These are phyloP conservation scores for Acrocephalus kingi DNA, from an alignment of 2,113 vertebrate species.

Conservation along the genomic window DNA sequence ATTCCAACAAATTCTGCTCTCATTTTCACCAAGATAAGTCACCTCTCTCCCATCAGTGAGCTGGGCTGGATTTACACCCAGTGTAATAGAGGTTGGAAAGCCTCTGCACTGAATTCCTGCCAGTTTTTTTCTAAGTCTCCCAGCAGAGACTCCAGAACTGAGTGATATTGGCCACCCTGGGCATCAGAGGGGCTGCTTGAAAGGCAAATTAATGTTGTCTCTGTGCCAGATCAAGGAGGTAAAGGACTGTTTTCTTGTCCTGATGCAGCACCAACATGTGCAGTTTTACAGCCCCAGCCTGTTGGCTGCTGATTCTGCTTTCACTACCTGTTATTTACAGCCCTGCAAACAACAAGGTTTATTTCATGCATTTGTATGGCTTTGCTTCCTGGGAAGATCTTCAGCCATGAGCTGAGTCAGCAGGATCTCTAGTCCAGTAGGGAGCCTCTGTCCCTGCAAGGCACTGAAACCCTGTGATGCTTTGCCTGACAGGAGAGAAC, in stretches of 20 bases:
- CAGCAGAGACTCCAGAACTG: background rate
- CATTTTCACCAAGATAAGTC: background rate
- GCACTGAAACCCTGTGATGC: background rate
- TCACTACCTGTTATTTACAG: conserved; percentile 23
- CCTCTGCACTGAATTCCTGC: conserved; percentile 10
- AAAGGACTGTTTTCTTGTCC: background rate
- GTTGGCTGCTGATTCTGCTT: conserved; percentile 40
- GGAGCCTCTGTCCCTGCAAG: background rate
- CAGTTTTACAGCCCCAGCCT: background rate
- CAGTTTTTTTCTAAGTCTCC: background rate
- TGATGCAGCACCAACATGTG: background rate
- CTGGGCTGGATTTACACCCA: conserved; percentile 30
- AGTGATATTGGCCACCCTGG: background rate
- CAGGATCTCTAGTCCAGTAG: background rate
- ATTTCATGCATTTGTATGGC: background rate
- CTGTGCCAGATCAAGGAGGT: background rate
- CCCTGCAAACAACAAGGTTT: background rate
- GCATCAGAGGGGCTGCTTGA: background rate
- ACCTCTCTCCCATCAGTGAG: background rate
- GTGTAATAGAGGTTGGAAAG: background rate
- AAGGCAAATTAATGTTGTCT: background rate
- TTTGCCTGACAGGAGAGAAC: background rate
- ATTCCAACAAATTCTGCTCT: background rate
- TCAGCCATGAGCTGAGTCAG: conserved; percentile 36
- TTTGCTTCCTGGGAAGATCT: background rate